Conservation (phyloP, 64 coral and sea anemone species). For the Dendrophyllia cribrosa region DNA sequence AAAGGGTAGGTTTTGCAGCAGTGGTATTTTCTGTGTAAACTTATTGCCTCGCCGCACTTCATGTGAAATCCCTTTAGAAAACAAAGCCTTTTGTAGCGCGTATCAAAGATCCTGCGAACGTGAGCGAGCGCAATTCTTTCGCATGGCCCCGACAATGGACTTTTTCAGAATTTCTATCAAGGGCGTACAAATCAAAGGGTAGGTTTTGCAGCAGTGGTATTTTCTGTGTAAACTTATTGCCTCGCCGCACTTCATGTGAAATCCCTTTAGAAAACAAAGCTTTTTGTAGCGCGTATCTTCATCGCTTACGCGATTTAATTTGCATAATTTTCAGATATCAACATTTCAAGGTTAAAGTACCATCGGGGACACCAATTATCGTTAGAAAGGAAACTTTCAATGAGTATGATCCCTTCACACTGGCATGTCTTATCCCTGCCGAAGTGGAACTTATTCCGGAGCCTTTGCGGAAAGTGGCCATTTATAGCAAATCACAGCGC, state of each 20-base stretch:
- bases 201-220: too few species aligned
- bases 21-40: constrained; percentile 7
- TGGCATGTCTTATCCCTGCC: constrained; percentile 27
- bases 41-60: constrained; percentile 7
- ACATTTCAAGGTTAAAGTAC: constrained; percentile 31
- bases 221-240: constrained; percentile 3
- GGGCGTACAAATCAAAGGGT: too few species aligned
- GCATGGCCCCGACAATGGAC: too few species aligned
- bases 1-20: constrained; percentile 22
- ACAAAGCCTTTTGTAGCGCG: background rate
- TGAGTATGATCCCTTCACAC: constrained; percentile 8
- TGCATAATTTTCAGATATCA: constrained; percentile 23
- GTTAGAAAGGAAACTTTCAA: constrained; percentile 21
- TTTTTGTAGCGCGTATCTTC: background rate
- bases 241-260: background rate
- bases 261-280: background rate
- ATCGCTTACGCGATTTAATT: constrained; percentile 16
- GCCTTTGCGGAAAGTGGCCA: constrained; percentile 23
- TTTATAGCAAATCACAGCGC: constrained; percentile 28
- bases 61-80: background rate
- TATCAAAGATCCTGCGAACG: too few species aligned
- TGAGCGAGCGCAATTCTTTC: too few species aligned
- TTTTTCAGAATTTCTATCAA: too few species aligned
- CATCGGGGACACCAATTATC: constrained; percentile 21
- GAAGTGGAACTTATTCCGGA: background rate